Base-by-base conservation (phyloP, 2,113 vertebrate genomes). In the Fulica atra region DNA sequence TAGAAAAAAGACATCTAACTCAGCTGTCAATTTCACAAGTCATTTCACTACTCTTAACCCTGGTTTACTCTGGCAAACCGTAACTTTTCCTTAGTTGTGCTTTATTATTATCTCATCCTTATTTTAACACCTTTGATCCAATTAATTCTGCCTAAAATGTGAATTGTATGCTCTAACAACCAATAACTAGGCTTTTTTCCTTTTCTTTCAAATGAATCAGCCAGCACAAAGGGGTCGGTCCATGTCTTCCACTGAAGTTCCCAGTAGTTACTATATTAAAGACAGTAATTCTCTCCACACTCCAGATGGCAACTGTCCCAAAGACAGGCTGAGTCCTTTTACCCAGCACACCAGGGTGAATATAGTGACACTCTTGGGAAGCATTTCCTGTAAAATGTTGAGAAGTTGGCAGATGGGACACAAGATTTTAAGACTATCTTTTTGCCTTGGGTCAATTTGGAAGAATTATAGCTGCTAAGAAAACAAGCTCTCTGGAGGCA, bases 401-500 rank as follows among this genome's bases (percentile, higher is more conserved):
- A 87, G 70, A 79, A 93, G 50, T 60, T 95, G 89, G 91, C 93
- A 95, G 94, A 91, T 60, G 36, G 81, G 81, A 92, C 83, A 91
- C 64, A 82, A 94, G 70, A 85, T 89, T 92, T 93, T 89, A 84
- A 91, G 86, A 95, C 80, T 63, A 94, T 83, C 86, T 95, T 95
- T 87, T 80, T 54, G 61, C 81, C 86, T 54, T 66, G 16, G 83
- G 46, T 82, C 66, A 77, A 70, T 88, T 82, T 93, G 71, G 63
- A 95, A 68, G 3, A 93, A 72, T 69, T 83, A 88, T 36, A 90
- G 66, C 63, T 59, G 31, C 68, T 70, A 63, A 25, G 51, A 95
- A 93, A 83, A n/a, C 63, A 92, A 88, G 38, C 17, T 81, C 54
- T 83, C 80, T 56, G 19, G 51, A 83, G 21, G 31, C 13, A 72